Conservation (phyloP, 2,113 vertebrate genomes). For the Greenwoodochromis staneri region DNA sequence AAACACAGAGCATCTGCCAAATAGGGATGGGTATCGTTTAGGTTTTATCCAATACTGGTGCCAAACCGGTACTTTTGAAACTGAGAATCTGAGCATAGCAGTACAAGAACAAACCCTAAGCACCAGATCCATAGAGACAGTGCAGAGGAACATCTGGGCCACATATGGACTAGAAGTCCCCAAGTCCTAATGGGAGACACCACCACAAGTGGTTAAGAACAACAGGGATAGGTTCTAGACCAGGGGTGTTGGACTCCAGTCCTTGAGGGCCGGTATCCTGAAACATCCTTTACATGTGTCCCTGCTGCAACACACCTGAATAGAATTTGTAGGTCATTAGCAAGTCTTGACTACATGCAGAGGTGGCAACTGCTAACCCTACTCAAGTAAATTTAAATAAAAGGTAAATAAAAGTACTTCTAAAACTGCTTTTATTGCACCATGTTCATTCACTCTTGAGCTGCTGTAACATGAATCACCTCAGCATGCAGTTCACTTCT, state of each 20-base stretch:
- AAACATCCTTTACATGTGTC: background rate
- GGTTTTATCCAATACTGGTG: background rate
- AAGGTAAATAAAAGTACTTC: background rate
- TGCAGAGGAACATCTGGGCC: background rate
- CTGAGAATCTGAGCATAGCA: background rate
- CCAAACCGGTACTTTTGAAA: background rate
- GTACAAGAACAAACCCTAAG: background rate
- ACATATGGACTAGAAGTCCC: background rate
- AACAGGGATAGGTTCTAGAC: background rate
- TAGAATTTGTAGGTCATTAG: background rate
- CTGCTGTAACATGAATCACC: background rate
- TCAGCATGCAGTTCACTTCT: background rate
- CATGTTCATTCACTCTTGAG: background rate
- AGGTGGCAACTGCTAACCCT: background rate
- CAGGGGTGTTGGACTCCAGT: background rate
- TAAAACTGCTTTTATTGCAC: background rate
- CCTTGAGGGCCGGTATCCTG: background rate
- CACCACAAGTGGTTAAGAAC: background rate
- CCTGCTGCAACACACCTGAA: background rate
- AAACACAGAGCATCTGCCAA: background rate
- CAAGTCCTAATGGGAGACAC: background rate
- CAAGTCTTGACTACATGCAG: background rate
- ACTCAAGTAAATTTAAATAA: background rate
- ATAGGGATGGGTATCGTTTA: background rate
- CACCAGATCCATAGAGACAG: background rate